A percentile compares a stretch with the other conserved stretches of the same genome.
Evolutionary conservation across 2,797 vertebrate genomes (phyloP).

Genomic region (Rhyacichthys aspro): DNA sequence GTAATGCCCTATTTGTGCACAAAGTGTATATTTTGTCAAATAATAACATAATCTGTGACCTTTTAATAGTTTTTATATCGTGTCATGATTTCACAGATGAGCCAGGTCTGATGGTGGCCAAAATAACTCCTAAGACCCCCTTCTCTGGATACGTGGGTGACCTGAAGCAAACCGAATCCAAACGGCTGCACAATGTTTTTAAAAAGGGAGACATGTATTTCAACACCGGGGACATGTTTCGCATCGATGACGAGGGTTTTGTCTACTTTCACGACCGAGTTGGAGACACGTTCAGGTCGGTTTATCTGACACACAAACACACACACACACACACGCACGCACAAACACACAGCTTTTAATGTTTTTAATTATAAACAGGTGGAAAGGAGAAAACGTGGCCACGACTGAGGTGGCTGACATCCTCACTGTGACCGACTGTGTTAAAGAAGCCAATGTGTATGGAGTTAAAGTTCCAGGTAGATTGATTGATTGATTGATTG

Average conservation of each 20-base stretch:
- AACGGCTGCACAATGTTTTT: slow-evolving; percentile 79
- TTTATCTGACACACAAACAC: background rate
- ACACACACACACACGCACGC: too few relatives aligned
- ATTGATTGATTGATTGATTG: too few relatives aligned
- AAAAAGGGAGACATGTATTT: slow-evolving; percentile 80
- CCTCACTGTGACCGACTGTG: slow-evolving; percentile 72
- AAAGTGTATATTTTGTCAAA: too few relatives aligned
- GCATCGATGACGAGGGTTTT: slow-evolving; percentile 73
- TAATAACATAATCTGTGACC: too few relatives aligned
- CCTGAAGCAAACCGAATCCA: slow-evolving; percentile 83
- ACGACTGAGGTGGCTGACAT: slow-evolving; percentile 86
- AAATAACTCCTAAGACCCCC: slow-evolving; percentile 73
- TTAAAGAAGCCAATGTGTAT: slow-evolving; percentile 86
- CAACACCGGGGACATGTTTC: slow-evolving; percentile 84
- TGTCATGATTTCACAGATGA: slow-evolving; percentile 66
- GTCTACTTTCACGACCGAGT: slow-evolving; percentile 86
- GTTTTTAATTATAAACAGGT: slow-evolving; percentile 65
- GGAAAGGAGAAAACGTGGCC: slow-evolving; percentile 92
- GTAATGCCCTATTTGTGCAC: too few relatives aligned
- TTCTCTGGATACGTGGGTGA: slow-evolving; percentile 84
- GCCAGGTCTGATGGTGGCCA: slow-evolving; percentile 81
- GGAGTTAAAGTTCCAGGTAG: slow-evolving; percentile 87
- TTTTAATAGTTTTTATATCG: too few relatives aligned
- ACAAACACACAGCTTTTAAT: background rate
- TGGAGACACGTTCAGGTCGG: slow-evolving; percentile 87